Percentiles rank a stretch among this genome's conserved stretches.
These are phyloP conservation scores for Stenoptilia bipunctidactyla DNA, from an alignment of 2,888 invertebrate genomes.

Conservation along the genomic window DNA sequence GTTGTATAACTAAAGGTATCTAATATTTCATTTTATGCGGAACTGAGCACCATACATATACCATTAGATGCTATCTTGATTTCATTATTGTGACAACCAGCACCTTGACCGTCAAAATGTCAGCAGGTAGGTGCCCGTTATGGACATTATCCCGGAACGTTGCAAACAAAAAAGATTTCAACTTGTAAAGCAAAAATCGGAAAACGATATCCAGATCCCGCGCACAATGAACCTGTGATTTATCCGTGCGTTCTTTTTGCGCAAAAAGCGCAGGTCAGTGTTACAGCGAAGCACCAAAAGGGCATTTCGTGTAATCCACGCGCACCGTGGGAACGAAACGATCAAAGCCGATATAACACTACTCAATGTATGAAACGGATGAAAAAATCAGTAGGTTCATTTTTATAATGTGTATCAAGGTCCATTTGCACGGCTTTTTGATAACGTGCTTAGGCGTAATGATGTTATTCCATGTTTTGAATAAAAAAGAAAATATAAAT, in stretches of 20 bases:
- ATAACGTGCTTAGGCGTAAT: no score
- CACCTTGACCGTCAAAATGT: slow-evolving; percentile 62
- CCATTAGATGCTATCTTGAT: slow-evolving; percentile 35
- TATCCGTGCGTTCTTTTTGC: slow-evolving; percentile 60
- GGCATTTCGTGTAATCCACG: slow-evolving; percentile 63
- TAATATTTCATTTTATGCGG: slow-evolving; percentile 31
- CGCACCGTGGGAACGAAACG: slow-evolving; percentile 50
- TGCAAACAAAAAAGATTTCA: slow-evolving; percentile 43
- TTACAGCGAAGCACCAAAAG: slow-evolving; percentile 62
- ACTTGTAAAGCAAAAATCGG: slow-evolving; percentile 43
- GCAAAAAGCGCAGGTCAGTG: slow-evolving; percentile 64
- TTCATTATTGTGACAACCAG: slow-evolving; percentile 57
- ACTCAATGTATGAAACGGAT: neutral
- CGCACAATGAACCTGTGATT: slow-evolving; percentile 61
- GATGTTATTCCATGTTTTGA: no score
- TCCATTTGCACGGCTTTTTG: no score
- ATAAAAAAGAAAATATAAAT: no score
- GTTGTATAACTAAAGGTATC: neutral
- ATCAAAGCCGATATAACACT: slow-evolving; percentile 12
- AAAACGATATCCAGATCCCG: slow-evolving; percentile 44
- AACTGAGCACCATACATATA: slow-evolving; percentile 43
- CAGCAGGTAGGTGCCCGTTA: slow-evolving; percentile 65
- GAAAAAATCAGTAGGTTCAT: neutral
- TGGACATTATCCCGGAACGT: slow-evolving; percentile 31
- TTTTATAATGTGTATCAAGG: no score